phyloP scores from a whole-genome alignment of 2,113 vertebrate species.

The Motacilla tschutschensis region DNA sequence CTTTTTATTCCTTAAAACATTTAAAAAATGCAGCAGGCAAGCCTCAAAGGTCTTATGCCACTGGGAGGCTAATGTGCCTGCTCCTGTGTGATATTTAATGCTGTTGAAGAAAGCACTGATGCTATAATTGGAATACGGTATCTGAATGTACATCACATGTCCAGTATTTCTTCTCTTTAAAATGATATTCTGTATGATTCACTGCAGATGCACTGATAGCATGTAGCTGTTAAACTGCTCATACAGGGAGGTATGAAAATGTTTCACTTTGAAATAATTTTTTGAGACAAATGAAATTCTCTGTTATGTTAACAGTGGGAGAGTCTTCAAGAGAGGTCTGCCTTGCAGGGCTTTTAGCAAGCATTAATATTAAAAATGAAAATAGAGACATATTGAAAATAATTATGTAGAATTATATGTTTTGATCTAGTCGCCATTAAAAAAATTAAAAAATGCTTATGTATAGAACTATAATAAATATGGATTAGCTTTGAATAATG shows the following conservation, averaged over 20 bases:
- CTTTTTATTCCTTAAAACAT: not conserved
- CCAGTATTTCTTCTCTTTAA: slow-evolving; percentile 39
- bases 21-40: not conserved
- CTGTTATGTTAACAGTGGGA: not conserved
- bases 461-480: not conserved
- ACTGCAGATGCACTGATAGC: slow-evolving; percentile 42
- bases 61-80: slow-evolving; percentile 3
- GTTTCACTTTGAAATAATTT: slow-evolving; percentile 17
- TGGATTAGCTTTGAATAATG: slow-evolving; percentile 8
- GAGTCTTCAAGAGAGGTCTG: not conserved
- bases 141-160: slow-evolving; percentile 6
- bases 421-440: not conserved
- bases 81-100: slow-evolving; percentile 17
- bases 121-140: not conserved
- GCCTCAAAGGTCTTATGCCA: not conserved
- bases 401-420: not conserved
- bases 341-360: not conserved
- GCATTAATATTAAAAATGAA: not conserved
- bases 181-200: slow-evolving; percentile 42
- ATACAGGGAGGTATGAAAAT: slow-evolving; percentile 5
- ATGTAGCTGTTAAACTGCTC: slow-evolving; percentile 53
- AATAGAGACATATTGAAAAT: not conserved
- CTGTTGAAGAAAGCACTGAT: not conserved
- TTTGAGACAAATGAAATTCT: not conserved
- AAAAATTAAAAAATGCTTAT: not conserved